Evolutionary conservation across 2,888 invertebrate species (phyloP).

Genomic region (Kuschelorhynchus macadamiae): DNA sequence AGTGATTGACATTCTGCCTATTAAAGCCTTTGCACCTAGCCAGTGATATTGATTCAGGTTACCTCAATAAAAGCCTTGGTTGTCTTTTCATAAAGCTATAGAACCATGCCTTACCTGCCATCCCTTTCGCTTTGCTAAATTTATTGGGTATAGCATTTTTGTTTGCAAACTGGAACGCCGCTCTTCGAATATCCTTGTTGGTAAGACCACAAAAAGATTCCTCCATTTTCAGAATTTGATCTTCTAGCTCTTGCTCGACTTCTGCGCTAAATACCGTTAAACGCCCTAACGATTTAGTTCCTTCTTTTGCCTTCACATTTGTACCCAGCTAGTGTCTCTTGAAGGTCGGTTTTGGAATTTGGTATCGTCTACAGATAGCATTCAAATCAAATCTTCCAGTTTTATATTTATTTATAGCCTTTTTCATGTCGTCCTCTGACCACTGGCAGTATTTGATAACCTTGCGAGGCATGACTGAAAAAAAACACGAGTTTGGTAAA

Average conservation of each 20-base stretch:
- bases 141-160: constrained; percentile 7
- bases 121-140: constrained; percentile 11
- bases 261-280: neutral
- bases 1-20: too few relatives aligned
- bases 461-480: too few relatives aligned
- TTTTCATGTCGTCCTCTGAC: too few relatives aligned
- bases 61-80: constrained; percentile 7
- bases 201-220: constrained; percentile 16
- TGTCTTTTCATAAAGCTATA: constrained; percentile 8
- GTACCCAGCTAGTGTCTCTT: too few relatives aligned
- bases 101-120: constrained; percentile 18
- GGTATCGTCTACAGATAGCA: too few relatives aligned
- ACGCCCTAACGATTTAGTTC: too few relatives aligned
- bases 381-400: too few relatives aligned
- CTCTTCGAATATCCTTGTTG: constrained; percentile 12
- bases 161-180: constrained; percentile 8
- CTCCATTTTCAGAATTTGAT: constrained; percentile 17
- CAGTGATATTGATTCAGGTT: constrained; percentile 14
- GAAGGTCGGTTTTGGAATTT: too few relatives aligned
- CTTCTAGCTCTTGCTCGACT: neutral
- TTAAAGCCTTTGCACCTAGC: constrained; percentile 16
- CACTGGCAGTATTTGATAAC: too few relatives aligned
- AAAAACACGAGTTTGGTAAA: too few relatives aligned
- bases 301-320: too few relatives aligned
- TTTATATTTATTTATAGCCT: too few relatives aligned